These are phyloP conservation scores for Ganaspis sp. DNA, from an alignment of 1,140 invertebrate species.

Conservation along the genomic window DNA sequence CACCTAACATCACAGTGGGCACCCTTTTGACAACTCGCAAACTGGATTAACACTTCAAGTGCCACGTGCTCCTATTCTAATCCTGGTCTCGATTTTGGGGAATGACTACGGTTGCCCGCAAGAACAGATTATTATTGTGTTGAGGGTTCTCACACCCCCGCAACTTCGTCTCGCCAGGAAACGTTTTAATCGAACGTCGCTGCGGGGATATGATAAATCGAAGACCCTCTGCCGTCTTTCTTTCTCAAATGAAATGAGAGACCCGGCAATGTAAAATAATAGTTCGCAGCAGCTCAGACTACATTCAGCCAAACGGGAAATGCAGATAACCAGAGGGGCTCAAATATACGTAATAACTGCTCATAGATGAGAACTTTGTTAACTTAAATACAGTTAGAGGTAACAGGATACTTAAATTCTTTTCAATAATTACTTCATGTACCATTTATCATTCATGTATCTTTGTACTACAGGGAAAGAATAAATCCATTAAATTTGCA, in stretches of 20 bases:
- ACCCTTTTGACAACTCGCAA: slow-evolving; percentile 38
- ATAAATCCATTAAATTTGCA: no score
- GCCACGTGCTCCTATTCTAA: slow-evolving; percentile 41
- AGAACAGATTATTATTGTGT: slow-evolving; percentile 38
- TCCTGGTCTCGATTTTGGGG: not conserved
- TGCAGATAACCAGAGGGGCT: slow-evolving; percentile 16
- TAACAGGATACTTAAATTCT: no score
- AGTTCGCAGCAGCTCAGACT: not conserved
- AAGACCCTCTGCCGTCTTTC: slow-evolving; percentile 17
- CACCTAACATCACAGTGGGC: slow-evolving; percentile 25
- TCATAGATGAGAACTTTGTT: not conserved
- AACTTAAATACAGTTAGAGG: not conserved
- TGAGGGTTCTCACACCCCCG: slow-evolving; percentile 33
- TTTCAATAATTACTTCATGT: no score
- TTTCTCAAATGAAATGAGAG: not conserved
- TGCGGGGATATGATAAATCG: slow-evolving; percentile 39
- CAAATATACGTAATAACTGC: slow-evolving; percentile 4
- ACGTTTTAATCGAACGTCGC: slow-evolving; percentile 44
- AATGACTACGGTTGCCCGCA: slow-evolving; percentile 38
- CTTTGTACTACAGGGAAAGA: no score
- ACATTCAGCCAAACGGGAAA: slow-evolving; percentile 16
- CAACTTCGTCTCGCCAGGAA: slow-evolving; percentile 27
- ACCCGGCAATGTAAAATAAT: slow-evolving; percentile 3
- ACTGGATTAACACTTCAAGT: slow-evolving; percentile 49
- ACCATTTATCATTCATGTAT: no score